These are phyloP conservation scores for Eretmochelys imbricata DNA, from an alignment of 2,113 vertebrate species.

Conservation along the genomic window DNA sequence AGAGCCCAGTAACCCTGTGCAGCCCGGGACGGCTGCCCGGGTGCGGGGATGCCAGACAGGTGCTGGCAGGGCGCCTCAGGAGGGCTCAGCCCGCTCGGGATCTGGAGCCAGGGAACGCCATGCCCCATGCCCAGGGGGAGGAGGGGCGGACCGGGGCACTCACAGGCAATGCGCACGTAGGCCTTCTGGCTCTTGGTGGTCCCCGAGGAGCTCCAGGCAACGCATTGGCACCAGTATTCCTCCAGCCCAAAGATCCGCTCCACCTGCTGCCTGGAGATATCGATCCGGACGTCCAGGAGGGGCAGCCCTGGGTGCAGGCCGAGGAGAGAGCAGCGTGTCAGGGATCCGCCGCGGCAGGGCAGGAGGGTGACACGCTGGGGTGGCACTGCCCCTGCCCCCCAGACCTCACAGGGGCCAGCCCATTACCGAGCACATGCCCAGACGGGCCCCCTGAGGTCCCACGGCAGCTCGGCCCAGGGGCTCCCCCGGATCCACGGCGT, in stretches of 20 bases:
- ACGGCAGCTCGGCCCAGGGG: not conserved
- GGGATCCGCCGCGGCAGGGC: not conserved
- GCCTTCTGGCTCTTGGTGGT: conserved; percentile 99
- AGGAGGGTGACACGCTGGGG: not conserved
- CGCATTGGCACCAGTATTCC: conserved; percentile 99
- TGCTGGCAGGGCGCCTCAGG: not conserved
- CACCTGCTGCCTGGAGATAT: conserved; percentile 97
- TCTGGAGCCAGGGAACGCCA: not conserved
- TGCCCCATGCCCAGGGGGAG: too few species aligned
- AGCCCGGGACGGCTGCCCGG: not conserved
- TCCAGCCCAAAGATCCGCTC: conserved; percentile 98
- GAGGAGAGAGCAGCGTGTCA: rapidly evolving
- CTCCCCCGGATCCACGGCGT: too few species aligned
- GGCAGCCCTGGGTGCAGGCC: conserved; percentile 84
- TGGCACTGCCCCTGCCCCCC: too few species aligned
- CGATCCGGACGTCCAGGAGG: conserved; percentile 94
- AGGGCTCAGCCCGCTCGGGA: too few species aligned
- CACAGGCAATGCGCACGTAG: conserved; percentile 95
- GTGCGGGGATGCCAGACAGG: too few species aligned
- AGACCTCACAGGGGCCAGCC: too few species aligned
- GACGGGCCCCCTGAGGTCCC: too few species aligned
- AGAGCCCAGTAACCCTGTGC: not conserved
- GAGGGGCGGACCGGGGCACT: conserved; percentile 69
- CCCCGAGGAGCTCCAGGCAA: conserved; percentile 97
- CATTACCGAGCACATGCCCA: too few species aligned